Base-by-base conservation (phyloP, 2,888 invertebrate genomes). In the Archips xylosteana region DNA sequence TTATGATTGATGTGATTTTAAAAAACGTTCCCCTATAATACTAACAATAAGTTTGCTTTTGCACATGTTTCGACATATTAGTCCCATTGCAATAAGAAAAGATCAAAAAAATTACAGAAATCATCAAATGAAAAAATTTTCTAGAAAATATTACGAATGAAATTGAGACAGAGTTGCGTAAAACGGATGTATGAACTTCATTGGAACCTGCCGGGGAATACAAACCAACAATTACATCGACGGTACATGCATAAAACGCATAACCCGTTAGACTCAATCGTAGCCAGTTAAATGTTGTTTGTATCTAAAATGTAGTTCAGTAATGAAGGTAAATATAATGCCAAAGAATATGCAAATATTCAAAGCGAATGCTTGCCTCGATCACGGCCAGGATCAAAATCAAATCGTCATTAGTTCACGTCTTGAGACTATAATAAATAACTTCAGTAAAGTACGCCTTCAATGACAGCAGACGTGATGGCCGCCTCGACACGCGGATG, bases 381-480 rank as follows among this genome's bases (percentile, higher is more conserved):
- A 66, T 75, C 73, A 57, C 76, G 62, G 81, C 80, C 82, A 82
- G 86, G 86, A 85, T 89, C 83, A 85, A 80, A 87, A 89, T 89
- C 84, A 87, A 87, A 87, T 86, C 80, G 83, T 89, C 90, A 90
- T 90, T 89, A 90, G 84, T 85, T 82, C 76, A 82, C 80, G 78
- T 80, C 82, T 85, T 80, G 80, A 79, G 81, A 81, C 78, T 75
- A 77, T 83, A 83, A 85, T 85, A 87, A 85, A 83, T 83, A 85
- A 78, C 77, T 75, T 76, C 74, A 81, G 84, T 80, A 82, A 84
- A 87, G 85, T 85, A 84, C 81, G 81, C 81, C 83, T 86, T 85
- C 82, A 85, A 87, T 83, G 80, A 81, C 79, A 79, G 78, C 83
- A 85, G 88, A 92, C 94, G 94, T 94, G 94, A 90, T 88, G 80